Conservation (phyloP, 2,113 vertebrate genomes). For the Bostrychus sinensis region DNA sequence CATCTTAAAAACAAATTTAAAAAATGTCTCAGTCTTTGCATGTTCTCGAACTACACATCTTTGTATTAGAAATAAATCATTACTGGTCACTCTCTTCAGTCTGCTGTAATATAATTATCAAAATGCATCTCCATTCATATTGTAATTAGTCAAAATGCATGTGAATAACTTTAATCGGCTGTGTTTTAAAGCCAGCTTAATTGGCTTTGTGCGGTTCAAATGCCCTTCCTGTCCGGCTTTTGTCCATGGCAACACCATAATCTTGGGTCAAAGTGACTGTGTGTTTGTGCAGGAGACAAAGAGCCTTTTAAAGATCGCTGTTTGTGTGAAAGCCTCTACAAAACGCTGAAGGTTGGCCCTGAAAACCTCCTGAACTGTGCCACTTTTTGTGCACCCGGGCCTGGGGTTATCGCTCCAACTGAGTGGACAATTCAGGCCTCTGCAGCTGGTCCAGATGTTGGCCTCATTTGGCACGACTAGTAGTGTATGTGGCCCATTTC, state of each 20-base stretch:
- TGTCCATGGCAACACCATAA: slow-evolving; percentile 24
- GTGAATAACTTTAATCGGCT: slow-evolving; percentile 25
- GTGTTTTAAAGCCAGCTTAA: slow-evolving; percentile 16
- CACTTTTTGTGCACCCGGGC: slow-evolving; percentile 52
- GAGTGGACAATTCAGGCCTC: slow-evolving; percentile 66
- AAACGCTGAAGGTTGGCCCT: slow-evolving; percentile 28
- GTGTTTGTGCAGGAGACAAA: slow-evolving; percentile 38
- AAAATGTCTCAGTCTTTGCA: too few species aligned
- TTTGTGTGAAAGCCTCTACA: slow-evolving; percentile 25
- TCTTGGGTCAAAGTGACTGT: slow-evolving; percentile 27
- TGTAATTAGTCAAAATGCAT: slow-evolving; percentile 12
- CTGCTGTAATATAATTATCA: not conserved
- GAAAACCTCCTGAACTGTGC: slow-evolving; percentile 47
- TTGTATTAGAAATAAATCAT: too few species aligned
- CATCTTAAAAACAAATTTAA: too few species aligned
- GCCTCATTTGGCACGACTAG: slow-evolving; percentile 72
- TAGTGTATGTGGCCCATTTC: slow-evolving; percentile 70
- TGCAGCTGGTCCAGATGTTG: slow-evolving; percentile 78
- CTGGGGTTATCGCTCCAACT: slow-evolving; percentile 60
- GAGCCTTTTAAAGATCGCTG: slow-evolving; percentile 23
- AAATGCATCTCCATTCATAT: slow-evolving; percentile 12
- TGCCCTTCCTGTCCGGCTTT: slow-evolving; percentile 22
- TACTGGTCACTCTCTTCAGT: slow-evolving; percentile 4
- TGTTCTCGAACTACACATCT: not conserved
- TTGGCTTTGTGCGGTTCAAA: slow-evolving; percentile 23